Evolutionary conservation across 1,140 invertebrate species (phyloP), one percentile per base, ranked within the genome.

Genomic region (Sweltsa coloradensis): DNA sequence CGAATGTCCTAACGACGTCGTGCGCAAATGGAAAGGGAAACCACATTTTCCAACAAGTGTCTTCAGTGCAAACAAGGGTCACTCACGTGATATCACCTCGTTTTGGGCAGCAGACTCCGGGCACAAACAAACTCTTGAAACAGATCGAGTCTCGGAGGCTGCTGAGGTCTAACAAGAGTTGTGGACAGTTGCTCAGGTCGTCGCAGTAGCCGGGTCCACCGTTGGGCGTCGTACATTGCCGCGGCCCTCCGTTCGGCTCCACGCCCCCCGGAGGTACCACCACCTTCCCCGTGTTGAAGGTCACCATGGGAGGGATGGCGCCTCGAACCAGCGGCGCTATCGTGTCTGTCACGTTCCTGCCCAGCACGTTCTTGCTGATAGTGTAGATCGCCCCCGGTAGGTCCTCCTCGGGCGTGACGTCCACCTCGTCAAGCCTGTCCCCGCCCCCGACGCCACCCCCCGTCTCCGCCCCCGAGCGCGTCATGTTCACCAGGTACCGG

Each of bases 81-180:
- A 21, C 29, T 31, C 22, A 37, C 34, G 14, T 37, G 34, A 41
- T 19, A 23, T 36, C 13, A 4, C 24, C 19, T 14, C 5, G 18
- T 13, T 72, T 52, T 0, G 89, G 89, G 66, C 89, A 93, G 59
- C 89, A 94, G 2, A 93, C 88, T 14, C 89, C 90, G 2, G 90
- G 90, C 2, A 90, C 83, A 56, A 93, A 90, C 1, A 93, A 67
- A 51, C 84, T 86, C 64, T 93, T 91, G 58, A 95, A 94, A 59
- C 90, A 95, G 5, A 94, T 70, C 0, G 87, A 91, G 57, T 90
- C 83, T 27, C 89, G 68, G 0, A 95, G 66, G 58, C 79, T 85
- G 6, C 77, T 75, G 9, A 93, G 67, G 60, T 94, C 87, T 5
- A 94, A 64, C 1, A 95, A 66, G 9, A 95, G 61, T 53, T 89